Percentiles rank a stretch among this genome's conserved stretches.
These are phyloP conservation scores for Lethenteron reissneri DNA, from an alignment of 2,113 vertebrate genomes.

Conservation along the genomic window DNA sequence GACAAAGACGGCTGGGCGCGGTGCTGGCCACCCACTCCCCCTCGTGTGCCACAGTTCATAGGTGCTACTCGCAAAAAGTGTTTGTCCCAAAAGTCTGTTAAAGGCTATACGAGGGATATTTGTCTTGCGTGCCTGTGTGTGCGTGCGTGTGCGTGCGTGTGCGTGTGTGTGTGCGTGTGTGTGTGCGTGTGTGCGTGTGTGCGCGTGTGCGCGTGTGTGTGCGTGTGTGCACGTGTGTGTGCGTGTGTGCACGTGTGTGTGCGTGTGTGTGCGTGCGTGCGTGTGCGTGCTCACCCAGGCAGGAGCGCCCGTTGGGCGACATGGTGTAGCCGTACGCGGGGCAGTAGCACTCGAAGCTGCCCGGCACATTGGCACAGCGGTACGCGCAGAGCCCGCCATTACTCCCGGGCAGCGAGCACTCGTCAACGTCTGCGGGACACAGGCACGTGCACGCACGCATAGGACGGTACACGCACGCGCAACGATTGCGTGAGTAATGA, in stretches of 20 bases:
- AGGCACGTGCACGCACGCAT: not conserved
- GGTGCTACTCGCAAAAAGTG: too few relatives aligned
- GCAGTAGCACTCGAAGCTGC: slow-evolving; percentile 69
- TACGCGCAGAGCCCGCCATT: slow-evolving; percentile 56
- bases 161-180: not conserved
- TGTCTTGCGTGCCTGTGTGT: too few relatives aligned
- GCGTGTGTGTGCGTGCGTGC: not conserved
- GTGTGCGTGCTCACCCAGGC: slow-evolving; percentile 36
- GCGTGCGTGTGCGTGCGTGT: not conserved
- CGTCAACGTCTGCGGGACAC: slow-evolving; percentile 46
- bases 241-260: not conserved
- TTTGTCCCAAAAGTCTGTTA: too few relatives aligned
- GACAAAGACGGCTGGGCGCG: too few relatives aligned
- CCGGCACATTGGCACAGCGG: slow-evolving; percentile 56
- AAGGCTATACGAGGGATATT: too few relatives aligned
- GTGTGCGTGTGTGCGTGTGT: not conserved
- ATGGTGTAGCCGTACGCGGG: slow-evolving; percentile 52
- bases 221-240: not conserved
- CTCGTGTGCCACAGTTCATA: too few relatives aligned
- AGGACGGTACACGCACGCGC: not conserved
- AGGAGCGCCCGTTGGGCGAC: slow-evolving; percentile 51
- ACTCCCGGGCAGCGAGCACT: slow-evolving; percentile 41
- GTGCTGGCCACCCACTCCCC: too few relatives aligned
- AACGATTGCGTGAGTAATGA: not conserved
- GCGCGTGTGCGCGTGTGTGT: not conserved